A percentile compares a stretch with the other conserved stretches of the same genome.
Evolutionary conservation across 23 tunicate species (phyloP).

Genomic region (Diplosoma virens): DNA sequence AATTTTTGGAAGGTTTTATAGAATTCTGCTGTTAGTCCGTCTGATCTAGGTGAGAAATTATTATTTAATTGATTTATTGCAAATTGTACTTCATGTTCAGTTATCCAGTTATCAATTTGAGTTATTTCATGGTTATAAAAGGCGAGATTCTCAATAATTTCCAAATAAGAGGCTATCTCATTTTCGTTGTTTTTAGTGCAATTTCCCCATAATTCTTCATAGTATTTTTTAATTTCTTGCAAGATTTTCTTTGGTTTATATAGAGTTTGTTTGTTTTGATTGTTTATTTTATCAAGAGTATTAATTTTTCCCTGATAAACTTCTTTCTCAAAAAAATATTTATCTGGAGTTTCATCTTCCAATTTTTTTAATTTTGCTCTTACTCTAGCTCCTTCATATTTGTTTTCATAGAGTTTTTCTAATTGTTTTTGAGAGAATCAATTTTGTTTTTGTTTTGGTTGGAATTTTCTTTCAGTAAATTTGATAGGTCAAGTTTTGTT

Average conservation of each 20-base stretch:
- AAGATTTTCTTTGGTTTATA: background rate
- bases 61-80: conserved; percentile 1
- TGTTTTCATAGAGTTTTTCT: background rate
- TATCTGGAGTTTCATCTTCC: background rate
- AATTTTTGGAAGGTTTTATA: background rate
- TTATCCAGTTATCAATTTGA: background rate
- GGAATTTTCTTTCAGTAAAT: no score
- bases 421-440: background rate
- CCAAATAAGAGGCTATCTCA: background rate
- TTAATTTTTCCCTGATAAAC: background rate
- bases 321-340: background rate
- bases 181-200: background rate
- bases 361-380: no score
- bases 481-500: background rate
- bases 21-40: background rate
- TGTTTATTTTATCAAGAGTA: background rate
- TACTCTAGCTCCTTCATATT: background rate
- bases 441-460: background rate
- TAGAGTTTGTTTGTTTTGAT: background rate
- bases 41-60: background rate
- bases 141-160: background rate
- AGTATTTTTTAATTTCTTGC: background rate
- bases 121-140: background rate
- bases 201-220: background rate
- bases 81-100: background rate